phyloP scores from a whole-genome alignment of 2,888 invertebrate species.

The Melieria picta region DNA sequence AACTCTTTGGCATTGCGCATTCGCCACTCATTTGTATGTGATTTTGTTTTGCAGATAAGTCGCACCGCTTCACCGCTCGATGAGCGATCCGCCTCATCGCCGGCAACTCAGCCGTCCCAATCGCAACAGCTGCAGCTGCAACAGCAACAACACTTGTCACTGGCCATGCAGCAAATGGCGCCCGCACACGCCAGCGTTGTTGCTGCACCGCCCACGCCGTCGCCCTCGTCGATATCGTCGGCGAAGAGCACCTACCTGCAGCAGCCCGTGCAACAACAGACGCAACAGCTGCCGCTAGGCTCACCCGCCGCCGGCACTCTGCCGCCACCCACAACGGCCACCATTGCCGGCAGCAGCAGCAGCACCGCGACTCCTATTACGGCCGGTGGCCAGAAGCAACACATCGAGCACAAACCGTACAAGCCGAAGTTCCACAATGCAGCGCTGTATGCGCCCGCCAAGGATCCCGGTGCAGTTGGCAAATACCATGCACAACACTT shows the following conservation, averaged over 20 bases:
- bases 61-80: constrained; percentile 63
- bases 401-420: constrained; percentile 70
- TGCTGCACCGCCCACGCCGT: constrained; percentile 49
- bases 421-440: constrained; percentile 82
- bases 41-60: constrained; percentile 53
- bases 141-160: constrained; percentile 15
- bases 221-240: constrained; percentile 54
- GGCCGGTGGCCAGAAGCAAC: constrained; percentile 56
- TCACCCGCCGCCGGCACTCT: constrained; percentile 60
- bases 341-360: constrained; percentile 34
- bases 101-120: constrained; percentile 28
- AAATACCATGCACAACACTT: constrained; percentile 39
- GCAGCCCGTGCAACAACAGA: constrained; percentile 48
- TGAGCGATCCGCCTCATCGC: constrained; percentile 56
- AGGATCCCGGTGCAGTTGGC: constrained; percentile 43
- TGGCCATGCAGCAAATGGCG: constrained; percentile 21
- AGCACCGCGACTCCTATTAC: constrained; percentile 16
- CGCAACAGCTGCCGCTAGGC: constrained; percentile 57
- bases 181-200: constrained; percentile 18
- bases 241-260: constrained; percentile 54
- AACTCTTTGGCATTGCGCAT: not conserved
- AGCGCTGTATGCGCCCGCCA: constrained; percentile 66
- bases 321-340: constrained; percentile 50
- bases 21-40: not conserved
- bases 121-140: constrained; percentile 27